Base-by-base conservation (phyloP, 2,113 vertebrate genomes). In the Channa maculata region DNA sequence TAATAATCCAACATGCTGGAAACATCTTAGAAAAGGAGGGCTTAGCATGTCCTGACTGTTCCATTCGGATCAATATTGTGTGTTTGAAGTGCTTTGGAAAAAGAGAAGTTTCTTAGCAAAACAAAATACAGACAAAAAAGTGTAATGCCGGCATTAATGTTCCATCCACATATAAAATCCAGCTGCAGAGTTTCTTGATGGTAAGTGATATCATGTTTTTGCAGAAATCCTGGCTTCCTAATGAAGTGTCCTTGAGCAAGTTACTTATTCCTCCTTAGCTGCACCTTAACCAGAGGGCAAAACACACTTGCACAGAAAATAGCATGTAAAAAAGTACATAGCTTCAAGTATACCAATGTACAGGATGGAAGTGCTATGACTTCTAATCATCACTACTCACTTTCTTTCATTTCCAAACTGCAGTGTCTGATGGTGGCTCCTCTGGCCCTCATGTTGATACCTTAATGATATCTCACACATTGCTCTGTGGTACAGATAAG, bases 371-470 rank as follows among this genome's bases (percentile, higher is more conserved):
- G 44, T 79, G 76, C 51, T 49, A 67, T 38, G 72, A 83, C 71
- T 74, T 24, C 57, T 24, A 76, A 83, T 62, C 61, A 73, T 49
- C 10, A 10, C 13, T 5, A 3, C 38, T 58, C 49, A 53, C 51
- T 84, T 60, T 50, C 63, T 76, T 82, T 76, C 77, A 80, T 72
- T 75, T 83, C 38, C 64, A 77, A 24, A 66, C 65, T 82, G 72
- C 72, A 51, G 65, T 66, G 60, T 46, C n/a, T 67, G 73, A 69
- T 55, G 54, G 79, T 65, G 78, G 71, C 41, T 63, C 48, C 71
- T 53, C 9, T 3, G 4, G 46, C 73, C 75, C 60, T 83, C 55
- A 53, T 67, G 74, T 60, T 67, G 85, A 78, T 75, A 64, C 66
- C 67, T 49, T 86, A 71, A 83, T 74, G 79, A 80, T 4, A 37